phyloP scores from a whole-genome alignment of 2,113 vertebrate species.

The Tangachromis dhanisi region DNA sequence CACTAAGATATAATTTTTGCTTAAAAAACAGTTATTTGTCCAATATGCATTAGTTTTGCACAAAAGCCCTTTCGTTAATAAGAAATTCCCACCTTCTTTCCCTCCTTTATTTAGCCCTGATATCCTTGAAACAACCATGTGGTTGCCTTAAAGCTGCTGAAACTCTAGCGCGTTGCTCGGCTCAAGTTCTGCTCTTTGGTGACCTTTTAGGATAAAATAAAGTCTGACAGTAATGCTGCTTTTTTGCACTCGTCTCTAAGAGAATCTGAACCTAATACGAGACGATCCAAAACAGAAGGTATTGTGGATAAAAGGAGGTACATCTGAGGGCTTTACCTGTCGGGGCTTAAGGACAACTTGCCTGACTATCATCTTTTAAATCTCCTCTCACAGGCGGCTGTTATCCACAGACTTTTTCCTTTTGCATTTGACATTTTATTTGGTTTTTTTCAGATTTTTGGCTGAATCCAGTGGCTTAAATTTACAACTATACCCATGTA shows the following conservation, averaged over 20 bases:
- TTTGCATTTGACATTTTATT: neutral
- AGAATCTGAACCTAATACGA: neutral
- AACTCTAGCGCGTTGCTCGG: neutral
- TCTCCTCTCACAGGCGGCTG: neutral
- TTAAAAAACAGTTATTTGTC: neutral
- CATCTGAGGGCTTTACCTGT: neutral
- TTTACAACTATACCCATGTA: neutral
- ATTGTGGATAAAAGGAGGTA: neutral
- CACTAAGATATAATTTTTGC: neutral
- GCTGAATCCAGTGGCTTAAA: neutral
- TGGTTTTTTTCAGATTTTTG: neutral
- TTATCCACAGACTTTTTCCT: neutral
- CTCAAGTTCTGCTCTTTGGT: neutral
- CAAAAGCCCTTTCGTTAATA: neutral
- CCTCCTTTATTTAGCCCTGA: neutral
- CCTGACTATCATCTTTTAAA: neutral
- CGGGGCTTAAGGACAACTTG: neutral
- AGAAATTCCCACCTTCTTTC: accelerated
- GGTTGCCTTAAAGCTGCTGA: accelerated
- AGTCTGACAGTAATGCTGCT: neutral
- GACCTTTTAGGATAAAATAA: neutral
- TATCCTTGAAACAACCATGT: neutral
- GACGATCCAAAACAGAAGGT: neutral
- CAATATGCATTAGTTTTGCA: neutral
- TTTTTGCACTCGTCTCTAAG: neutral